Percentiles rank a stretch among this genome's conserved stretches.
phyloP scores from a whole-genome alignment of 2,797 vertebrate genomes.

The Neoniphon sammara region DNA sequence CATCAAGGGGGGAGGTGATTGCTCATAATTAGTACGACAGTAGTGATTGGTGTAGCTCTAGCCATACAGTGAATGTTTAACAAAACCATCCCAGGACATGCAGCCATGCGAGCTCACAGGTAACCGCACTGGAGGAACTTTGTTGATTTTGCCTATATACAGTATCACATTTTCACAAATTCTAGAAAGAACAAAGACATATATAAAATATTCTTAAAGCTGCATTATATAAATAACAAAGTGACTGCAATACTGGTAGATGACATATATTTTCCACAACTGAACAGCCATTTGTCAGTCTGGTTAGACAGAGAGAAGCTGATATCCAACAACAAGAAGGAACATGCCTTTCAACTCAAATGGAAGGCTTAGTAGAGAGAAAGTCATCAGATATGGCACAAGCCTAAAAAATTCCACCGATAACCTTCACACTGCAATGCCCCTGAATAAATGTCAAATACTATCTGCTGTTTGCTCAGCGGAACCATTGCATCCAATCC shows the following conservation, averaged over 20 bases:
- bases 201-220: background rate
- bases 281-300: constrained; percentile 64
- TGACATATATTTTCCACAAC: constrained; percentile 51
- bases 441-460: constrained; percentile 85
- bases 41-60: too few species aligned
- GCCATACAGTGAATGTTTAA: too few species aligned
- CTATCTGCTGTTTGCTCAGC: constrained; percentile 83
- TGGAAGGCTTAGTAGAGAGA: constrained; percentile 73
- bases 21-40: too few species aligned
- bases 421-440: constrained; percentile 83
- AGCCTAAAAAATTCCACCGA: constrained; percentile 79
- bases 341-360: constrained; percentile 81
- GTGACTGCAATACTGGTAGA: constrained; percentile 25
- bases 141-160: background rate
- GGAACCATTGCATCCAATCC: constrained; percentile 77
- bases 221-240: constrained; percentile 23
- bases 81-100: constrained; percentile 16
- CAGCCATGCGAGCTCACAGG: background rate
- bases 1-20: too few species aligned
- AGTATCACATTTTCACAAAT: background rate
- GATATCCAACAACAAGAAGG: constrained; percentile 74
- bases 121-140: constrained; percentile 1
- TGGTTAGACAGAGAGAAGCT: constrained; percentile 68
- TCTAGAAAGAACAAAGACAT: background rate
- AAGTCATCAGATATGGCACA: constrained; percentile 83